Evolutionary conservation across 2,113 vertebrate genomes (phyloP), one percentile per base, ranked within the genome.

Genomic region (Pandion haliaetus): DNA sequence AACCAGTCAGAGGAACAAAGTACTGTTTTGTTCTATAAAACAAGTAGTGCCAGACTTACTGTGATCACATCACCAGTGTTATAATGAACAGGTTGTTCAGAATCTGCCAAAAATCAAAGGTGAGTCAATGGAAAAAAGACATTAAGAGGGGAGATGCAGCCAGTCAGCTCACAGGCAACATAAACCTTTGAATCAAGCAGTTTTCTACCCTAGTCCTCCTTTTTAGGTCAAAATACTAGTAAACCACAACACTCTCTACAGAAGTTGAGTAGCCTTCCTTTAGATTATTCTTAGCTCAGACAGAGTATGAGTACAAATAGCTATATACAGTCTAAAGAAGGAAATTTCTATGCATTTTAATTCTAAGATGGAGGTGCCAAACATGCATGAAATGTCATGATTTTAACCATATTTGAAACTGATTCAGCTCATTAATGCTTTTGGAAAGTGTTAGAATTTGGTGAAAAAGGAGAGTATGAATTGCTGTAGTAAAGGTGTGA

Each of bases 91-190:
- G 40, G 77, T 70, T 82, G 73, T 58, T 89, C 70, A 90, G 81
- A 80, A 91, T 72, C 62, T 89, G 70, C 58, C 95, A 94, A 76
- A 92, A 95, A 85, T 45, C 84, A 87, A 91, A 91, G 44, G 36
- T 82, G 83, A 91, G 49, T 89, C 52, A 85, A 82, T 55, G 62
- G 83, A 93, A 95, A 87, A 88, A 95, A 88, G 25, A 21, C 36
- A 34, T n/a, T 76, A 82, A 80, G 55, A 88, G 2, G 2, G 36
- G 23, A 84, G 15, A 42, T 4, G 6, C 40, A 52, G 63, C n/a
- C 47, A 82, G 21, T 78, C 73, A 83, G 24, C 57, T 96, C n/a
- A 76, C 26, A 74, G 54, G 38, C 70, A 95, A 49, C 32, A 55
- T 25, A 82, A 73, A 79, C 5, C 52, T 86, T 76, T 58, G 62